Percentiles rank a stretch among this genome's conserved stretches.
Evolutionary conservation across 2,113 vertebrate species (phyloP).

Genomic region (Gnathonemus longibarbis): DNA sequence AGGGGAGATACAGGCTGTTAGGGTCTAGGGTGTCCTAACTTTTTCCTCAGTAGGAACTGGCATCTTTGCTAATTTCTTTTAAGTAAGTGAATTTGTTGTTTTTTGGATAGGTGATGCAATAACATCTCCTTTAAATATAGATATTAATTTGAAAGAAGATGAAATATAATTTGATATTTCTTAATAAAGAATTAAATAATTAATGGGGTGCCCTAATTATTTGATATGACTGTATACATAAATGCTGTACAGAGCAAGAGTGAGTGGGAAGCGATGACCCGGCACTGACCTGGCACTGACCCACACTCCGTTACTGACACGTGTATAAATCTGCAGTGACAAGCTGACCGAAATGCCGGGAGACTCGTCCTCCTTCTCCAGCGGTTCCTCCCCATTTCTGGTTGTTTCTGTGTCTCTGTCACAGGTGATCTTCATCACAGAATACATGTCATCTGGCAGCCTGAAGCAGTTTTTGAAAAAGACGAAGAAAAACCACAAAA

Average conservation of each 20-base stretch:
- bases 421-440: constrained; percentile 93
- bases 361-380: not conserved
- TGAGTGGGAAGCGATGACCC: not conserved
- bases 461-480: constrained; percentile 95
- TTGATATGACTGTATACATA: not conserved
- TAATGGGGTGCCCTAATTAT: not conserved
- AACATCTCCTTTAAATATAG: not conserved
- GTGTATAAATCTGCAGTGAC: not conserved
- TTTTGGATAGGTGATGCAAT: not conserved
- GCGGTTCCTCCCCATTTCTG: not conserved
- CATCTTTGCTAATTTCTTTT: not conserved
- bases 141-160: not conserved
- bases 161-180: not conserved
- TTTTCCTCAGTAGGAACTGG: not conserved
- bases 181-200: not conserved
- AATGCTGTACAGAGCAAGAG: not conserved
- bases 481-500: constrained; percentile 95
- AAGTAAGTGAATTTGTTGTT: not conserved
- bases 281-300: not conserved
- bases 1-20: not conserved
- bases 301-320: not conserved
- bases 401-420: not conserved
- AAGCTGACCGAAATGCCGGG: not conserved
- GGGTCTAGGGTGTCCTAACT: not conserved
- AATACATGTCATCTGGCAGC: constrained; percentile 92